These are phyloP conservation scores for Epistrophella euchroma DNA, from an alignment of 2,888 invertebrate species.

Conservation along the genomic window DNA sequence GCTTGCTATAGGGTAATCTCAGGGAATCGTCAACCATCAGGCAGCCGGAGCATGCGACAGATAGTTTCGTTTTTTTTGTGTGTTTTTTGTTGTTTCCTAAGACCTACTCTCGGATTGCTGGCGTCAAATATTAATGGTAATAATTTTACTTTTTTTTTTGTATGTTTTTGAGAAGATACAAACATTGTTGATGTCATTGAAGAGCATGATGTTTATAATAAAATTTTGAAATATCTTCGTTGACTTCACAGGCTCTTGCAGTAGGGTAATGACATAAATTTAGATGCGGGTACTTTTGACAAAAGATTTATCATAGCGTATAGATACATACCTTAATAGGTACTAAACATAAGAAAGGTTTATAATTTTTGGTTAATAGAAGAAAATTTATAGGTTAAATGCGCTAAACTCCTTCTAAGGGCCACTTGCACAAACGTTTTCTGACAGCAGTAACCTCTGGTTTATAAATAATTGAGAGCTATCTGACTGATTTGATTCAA, in stretches of 20 bases:
- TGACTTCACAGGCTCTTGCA: background rate
- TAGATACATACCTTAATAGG: too few species aligned
- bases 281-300: background rate
- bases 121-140: slow-evolving; percentile 62
- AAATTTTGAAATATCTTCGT: slow-evolving; percentile 45
- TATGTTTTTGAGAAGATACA: slow-evolving; percentile 9
- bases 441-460: too few species aligned
- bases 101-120: slow-evolving; percentile 52
- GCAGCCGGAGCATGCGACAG: slow-evolving; percentile 38
- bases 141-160: slow-evolving; percentile 27
- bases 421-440: too few species aligned
- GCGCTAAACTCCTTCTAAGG: too few species aligned
- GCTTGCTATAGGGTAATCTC: slow-evolving; percentile 63
- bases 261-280: background rate
- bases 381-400: too few species aligned
- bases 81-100: slow-evolving; percentile 10
- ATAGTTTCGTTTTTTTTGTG: slow-evolving; percentile 24
- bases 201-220: slow-evolving; percentile 55
- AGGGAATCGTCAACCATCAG: slow-evolving; percentile 38
- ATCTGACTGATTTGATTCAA: too few species aligned
- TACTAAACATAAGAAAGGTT: too few species aligned
- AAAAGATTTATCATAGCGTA: background rate
- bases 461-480: too few species aligned
- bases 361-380: too few species aligned
- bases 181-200: slow-evolving; percentile 19